Conservation (phyloP, 2,888 invertebrate genomes). For the Masnerella sp. region DNA sequence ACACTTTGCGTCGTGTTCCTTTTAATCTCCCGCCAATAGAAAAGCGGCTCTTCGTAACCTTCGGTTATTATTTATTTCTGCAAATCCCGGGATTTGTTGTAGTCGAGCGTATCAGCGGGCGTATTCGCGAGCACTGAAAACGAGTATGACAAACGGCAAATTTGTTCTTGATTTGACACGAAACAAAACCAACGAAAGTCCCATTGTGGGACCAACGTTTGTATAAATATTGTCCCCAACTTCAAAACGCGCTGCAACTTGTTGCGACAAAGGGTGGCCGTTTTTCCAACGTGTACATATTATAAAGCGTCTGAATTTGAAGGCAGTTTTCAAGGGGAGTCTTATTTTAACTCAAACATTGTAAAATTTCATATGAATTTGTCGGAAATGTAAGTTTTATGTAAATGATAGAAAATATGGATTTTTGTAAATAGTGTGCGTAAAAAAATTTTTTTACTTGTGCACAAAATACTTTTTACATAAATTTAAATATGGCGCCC, state of each 20-base stretch:
- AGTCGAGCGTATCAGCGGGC: too few relatives aligned
- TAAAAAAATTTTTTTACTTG: too few relatives aligned
- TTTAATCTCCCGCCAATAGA: background rate
- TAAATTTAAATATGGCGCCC: too few relatives aligned
- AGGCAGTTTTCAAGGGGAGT: too few relatives aligned
- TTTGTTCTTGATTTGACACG: constrained; percentile 18
- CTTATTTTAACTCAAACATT: too few relatives aligned
- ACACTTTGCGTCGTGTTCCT: background rate
- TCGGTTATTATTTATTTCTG: background rate
- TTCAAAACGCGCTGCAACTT: constrained; percentile 19
- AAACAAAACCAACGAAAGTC: constrained; percentile 16
- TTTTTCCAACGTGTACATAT: constrained; percentile 3
- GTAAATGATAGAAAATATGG: too few relatives aligned
- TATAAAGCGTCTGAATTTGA: too few relatives aligned
- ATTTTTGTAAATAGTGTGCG: too few relatives aligned
- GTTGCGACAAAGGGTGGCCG: constrained; percentile 15
- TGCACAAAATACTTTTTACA: too few relatives aligned
- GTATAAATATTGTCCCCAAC: constrained; percentile 8
- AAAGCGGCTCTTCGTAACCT: background rate
- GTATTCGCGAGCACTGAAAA: background rate
- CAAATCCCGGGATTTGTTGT: constrained; percentile 8
- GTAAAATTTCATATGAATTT: too few relatives aligned
- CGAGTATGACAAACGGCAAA: constrained; percentile 5
- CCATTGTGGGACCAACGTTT: background rate
- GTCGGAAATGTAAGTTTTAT: too few relatives aligned